Base-by-base conservation (phyloP, 2,797 vertebrate genomes). In the Bradypodion ventrale region DNA sequence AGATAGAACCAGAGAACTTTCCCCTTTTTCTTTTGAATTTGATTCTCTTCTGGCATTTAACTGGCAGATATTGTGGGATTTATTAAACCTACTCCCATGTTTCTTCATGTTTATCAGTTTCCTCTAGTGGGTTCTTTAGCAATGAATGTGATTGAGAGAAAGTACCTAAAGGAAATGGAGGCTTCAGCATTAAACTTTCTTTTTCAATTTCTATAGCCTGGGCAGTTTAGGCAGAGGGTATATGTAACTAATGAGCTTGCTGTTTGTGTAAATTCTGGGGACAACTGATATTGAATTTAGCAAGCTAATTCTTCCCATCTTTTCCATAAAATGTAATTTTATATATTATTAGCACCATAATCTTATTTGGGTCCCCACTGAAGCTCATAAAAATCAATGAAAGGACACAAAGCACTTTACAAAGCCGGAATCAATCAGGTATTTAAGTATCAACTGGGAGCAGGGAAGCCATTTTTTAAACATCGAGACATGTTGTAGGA, bases 381-480 rank as follows among this genome's bases (percentile, higher is more conserved):
- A 68, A 80, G 37, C 73, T 87, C 85, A 84, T 90, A 81, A 90
- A 93, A 87, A 79, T 44, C 65, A 79, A 90, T 82, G 62, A 87
- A 90, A 90, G 4, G 42, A n/a, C 42, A 73, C 8, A 21, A 78
- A 78, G 32, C 70, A 52, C 65, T 85, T 85, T 85, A 88, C 89
- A 49, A 85, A 75, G 80, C 5, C 32, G 12, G 44, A 75, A 69
- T 75, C 46, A 85, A 35, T 80, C 60, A 85, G 65, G 52, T 69
- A 81, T 40, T 62, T 85, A 35, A 78, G 40, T 69, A 69, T 42
- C 85, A 59, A 44, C 74, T 87, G n/a, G 60, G 75, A 75, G 72
- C 49, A 85, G 25, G 25, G 27, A 66, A 68, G 66, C 29, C 7
- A 32, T 78, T 78, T 49, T 29, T 81, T 32, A 81, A 81, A 62